These are phyloP conservation scores for Bombyx huttoni DNA, from an alignment of 2,888 invertebrate genomes.

Conservation along the genomic window DNA sequence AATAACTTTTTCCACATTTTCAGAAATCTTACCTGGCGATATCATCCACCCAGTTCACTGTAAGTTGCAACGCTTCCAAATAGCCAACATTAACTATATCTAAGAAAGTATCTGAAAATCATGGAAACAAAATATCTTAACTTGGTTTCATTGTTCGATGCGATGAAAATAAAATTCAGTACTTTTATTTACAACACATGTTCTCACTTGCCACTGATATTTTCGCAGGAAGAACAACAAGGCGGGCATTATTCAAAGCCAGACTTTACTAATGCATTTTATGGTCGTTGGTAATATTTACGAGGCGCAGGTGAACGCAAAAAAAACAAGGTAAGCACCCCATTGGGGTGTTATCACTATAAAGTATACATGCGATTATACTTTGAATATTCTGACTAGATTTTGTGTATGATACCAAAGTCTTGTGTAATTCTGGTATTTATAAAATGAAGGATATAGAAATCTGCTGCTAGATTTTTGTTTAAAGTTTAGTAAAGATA, in stretches of 20 bases:
- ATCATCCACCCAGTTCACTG: too few species aligned
- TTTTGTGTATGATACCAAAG: not conserved
- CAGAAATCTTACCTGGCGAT: too few species aligned
- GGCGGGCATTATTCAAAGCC: slow-evolving; percentile 51
- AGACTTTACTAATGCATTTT: slow-evolving; percentile 64
- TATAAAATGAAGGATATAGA: too few species aligned
- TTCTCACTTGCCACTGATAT: slow-evolving; percentile 20
- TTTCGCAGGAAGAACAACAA: slow-evolving; percentile 25
- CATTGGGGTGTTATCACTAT: slow-evolving; percentile 21
- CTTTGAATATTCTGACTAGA: not conserved
- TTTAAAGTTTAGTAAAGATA: too few species aligned
- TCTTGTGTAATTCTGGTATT: too few species aligned
- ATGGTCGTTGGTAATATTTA: slow-evolving; percentile 57
- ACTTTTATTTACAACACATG: slow-evolving; percentile 13
- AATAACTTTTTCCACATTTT: too few species aligned
- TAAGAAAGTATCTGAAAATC: too few species aligned
- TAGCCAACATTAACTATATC: too few species aligned
- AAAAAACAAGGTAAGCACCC: slow-evolving; percentile 41
- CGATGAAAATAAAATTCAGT: not conserved
- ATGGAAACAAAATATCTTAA: too few species aligned
- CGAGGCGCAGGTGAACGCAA: slow-evolving; percentile 53
- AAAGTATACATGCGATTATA: not conserved
- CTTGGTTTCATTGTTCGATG: too few species aligned
- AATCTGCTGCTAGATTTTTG: too few species aligned
- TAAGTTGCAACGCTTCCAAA: too few species aligned